Conservation (phyloP, 2,797 vertebrate species). For the Tachyglossus aculeatus region DNA sequence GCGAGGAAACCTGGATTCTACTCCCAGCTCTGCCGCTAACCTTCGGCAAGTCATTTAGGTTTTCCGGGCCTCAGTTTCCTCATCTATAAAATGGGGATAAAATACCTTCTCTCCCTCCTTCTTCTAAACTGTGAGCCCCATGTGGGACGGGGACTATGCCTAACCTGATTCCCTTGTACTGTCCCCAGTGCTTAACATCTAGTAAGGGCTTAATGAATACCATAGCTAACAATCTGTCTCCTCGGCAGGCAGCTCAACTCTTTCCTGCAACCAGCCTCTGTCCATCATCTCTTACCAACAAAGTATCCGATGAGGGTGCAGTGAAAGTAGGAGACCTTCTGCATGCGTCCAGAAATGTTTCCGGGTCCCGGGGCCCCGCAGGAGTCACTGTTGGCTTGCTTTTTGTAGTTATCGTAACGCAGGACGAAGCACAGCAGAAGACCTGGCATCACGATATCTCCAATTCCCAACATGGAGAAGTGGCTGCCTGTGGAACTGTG, state of each 20-base stretch:
- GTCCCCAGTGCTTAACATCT: too few relatives aligned
- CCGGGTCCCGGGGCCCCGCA: constrained; percentile 77
- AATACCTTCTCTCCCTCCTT: constrained; percentile 5
- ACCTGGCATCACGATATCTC: constrained; percentile 98
- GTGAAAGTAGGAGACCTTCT: constrained; percentile 98
- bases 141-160: too few relatives aligned
- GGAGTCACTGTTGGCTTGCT: constrained; percentile 89
- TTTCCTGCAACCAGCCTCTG: background rate
- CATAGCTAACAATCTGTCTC: too few relatives aligned
- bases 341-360: constrained; percentile 93
- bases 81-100: background rate
- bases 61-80: background rate
- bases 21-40: background rate
- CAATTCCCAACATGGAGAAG: constrained; percentile 99
- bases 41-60: background rate
- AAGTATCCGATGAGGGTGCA: constrained; percentile 99
- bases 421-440: constrained; percentile 96
- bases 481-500: constrained; percentile 97
- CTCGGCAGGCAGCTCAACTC: background rate
- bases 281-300: constrained; percentile 83
- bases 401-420: constrained; percentile 98
- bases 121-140: background rate
- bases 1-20: background rate
- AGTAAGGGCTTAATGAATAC: too few relatives aligned
- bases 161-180: too few relatives aligned